Base-by-base conservation (phyloP, 2,888 invertebrate species). In the Aromia moschata region DNA sequence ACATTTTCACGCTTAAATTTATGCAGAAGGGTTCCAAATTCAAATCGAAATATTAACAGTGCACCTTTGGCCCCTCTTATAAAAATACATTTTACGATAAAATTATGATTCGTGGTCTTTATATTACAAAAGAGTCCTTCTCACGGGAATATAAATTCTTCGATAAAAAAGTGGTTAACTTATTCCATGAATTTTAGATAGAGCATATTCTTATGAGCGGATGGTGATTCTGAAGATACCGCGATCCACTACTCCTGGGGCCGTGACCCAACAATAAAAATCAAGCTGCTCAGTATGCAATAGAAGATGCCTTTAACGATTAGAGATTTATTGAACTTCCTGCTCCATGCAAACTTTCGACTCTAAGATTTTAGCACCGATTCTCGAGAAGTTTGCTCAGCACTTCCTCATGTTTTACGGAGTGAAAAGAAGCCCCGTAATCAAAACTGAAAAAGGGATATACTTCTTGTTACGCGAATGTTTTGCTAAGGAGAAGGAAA, bases 241-340 rank as follows among this genome's bases (percentile, higher is more conserved):
- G 49, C 38, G 54, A 57, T 56, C 51, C 65, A 60, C 59, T 58
- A 58, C 54, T 40, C 53, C n/a, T 56, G 62, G 58, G 58, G 55
- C 65, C 62, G 60, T 66, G 68, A 66, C 68, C 64, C 57, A 46
- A 65, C 70, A 65, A 70, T 70, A 70, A 73, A 72, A 72, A 72
- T 71, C 69, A 65, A 67, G 69, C 72, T 74, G 72, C 65, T 75
- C 70, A 69, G 74, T 74, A 74, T 73, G 73, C 74, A 70, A 71
- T 71, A 60, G 71, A 69, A 69, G 65, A n/a, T n/a, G 66, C 65
- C 70, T 71, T 73, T 74, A 76, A 74, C 74, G 74, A 70, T 69
- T 71, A 56, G 69, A 70, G 73, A 76, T 76, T 76, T 76, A 76
- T 76, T 70, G 73, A 70, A 72, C 68, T 74, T 70, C 60, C 65